A percentile compares a stretch with the other conserved stretches of the same genome.
Evolutionary conservation across 1,140 invertebrate species (phyloP).

Genomic region (Colletes gigas): DNA sequence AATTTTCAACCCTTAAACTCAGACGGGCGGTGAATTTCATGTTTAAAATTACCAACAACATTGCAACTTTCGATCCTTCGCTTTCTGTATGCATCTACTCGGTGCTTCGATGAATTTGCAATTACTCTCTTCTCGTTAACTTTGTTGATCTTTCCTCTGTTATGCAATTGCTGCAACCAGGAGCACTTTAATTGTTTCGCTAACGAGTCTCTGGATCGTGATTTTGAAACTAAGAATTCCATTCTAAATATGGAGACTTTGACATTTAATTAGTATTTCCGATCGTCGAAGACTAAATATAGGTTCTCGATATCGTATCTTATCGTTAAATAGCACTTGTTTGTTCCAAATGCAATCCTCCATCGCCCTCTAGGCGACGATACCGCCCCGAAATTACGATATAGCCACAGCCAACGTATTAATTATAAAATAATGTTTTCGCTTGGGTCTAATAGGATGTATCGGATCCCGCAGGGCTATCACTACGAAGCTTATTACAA

Average conservation of each 20-base stretch:
- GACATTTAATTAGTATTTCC: too few species aligned
- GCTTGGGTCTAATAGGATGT: neutral
- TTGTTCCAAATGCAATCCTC: neutral
- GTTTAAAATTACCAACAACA: neutral
- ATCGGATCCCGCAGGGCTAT: neutral
- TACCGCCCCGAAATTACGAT: neutral
- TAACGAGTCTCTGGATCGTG: neutral
- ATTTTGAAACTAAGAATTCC: neutral
- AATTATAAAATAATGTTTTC: neutral
- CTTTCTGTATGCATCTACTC: too few species aligned
- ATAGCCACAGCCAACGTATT: neutral
- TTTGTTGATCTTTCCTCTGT: too few species aligned
- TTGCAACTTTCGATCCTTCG: too few species aligned
- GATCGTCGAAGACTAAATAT: neutral
- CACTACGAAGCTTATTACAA: neutral
- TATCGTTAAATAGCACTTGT: neutral
- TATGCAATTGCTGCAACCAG: too few species aligned
- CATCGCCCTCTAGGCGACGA: neutral
- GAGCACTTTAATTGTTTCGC: too few species aligned
- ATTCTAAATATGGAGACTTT: too few species aligned
- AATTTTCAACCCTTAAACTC: too few species aligned
- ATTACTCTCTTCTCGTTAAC: too few species aligned
- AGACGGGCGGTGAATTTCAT: too few species aligned
- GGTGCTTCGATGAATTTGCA: too few species aligned
- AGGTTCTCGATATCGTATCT: neutral